Base-by-base conservation (phyloP, 2,888 invertebrate genomes). In the Hylaea fasciaria region DNA sequence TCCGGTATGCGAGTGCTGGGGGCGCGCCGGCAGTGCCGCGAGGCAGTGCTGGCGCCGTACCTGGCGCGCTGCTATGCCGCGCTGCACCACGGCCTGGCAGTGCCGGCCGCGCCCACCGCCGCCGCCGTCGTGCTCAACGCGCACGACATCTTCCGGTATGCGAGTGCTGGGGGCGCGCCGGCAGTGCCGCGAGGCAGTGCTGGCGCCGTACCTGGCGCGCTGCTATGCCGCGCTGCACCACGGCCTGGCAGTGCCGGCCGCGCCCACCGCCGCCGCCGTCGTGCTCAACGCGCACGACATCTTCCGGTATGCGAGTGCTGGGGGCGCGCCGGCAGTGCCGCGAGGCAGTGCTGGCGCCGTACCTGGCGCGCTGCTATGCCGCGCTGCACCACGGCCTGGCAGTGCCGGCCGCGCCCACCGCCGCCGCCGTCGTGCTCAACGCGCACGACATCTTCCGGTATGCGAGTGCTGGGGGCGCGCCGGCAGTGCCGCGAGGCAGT, bases 401-500 rank as follows among this genome's bases (percentile, higher is more conserved):
- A 72, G 95, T 70, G 93, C 94, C 49, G 93, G 37, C 32, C 22
- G 22, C 54, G 16, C 54, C 94, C 78, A 93, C 93, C n/a, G 94
- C 98, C 77, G 96, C 97, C 37, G 97, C 97, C 64, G 97, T 98
- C 78, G 92, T 99, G 58, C 93, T 96, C 47, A 97, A 98, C 85
- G 97, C 97, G 0, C 92, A 95, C 0, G 96, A 99, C 83, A 93
- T 99, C 60, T 97, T 99, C 81, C 94, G 97, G 92, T 91, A 64
- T 4, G 29, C 7, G 16, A 14, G 99, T 99, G 0, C 94, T 99
- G 74, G 99, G 98, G 16, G 96, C 99, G 2, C 89, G 99, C 16
- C 99, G 99, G 89, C 98, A 97, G 87, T 97, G 98, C 0, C 97
- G 97, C 41, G 98, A 98, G 91, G 96, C 96, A 79, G 97, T 99